phyloP scores from a whole-genome alignment of 1,140 invertebrate genomes.

The Steinernema feltiae region DNA sequence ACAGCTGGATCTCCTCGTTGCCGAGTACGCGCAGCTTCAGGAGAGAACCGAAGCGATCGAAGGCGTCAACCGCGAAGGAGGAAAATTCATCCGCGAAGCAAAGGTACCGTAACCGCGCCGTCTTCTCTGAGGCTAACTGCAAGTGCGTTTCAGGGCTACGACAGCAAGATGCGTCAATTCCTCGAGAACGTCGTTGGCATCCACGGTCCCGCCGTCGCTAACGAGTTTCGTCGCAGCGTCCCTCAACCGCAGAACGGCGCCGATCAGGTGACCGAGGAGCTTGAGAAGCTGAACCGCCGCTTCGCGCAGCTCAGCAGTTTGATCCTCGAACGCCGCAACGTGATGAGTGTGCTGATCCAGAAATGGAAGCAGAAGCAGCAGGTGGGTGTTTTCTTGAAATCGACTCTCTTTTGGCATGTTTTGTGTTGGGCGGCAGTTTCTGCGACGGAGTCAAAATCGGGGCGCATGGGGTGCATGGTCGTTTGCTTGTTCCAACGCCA shows the following conservation, averaged over 20 bases:
- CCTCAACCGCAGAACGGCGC: slow-evolving; percentile 64
- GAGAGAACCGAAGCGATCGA: slow-evolving; percentile 86
- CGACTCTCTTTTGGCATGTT: not conserved
- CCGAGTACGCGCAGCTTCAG: slow-evolving; percentile 77
- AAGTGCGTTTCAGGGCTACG: slow-evolving; percentile 81
- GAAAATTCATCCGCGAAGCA: slow-evolving; percentile 88
- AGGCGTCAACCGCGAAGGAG: slow-evolving; percentile 85
- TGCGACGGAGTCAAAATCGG: not conserved
- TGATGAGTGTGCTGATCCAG: slow-evolving; percentile 55
- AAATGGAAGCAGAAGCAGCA: slow-evolving; percentile 57
- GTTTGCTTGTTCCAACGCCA: not conserved
- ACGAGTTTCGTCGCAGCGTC: slow-evolving; percentile 44
- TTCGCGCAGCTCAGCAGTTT: slow-evolving; percentile 52
- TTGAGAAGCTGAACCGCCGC: slow-evolving; percentile 61
- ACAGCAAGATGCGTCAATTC: slow-evolving; percentile 77
- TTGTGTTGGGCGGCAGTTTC: not conserved
- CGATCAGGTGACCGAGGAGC: slow-evolving; percentile 73
- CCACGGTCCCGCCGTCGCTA: slow-evolving; percentile 63
- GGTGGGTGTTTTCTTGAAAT: slow-evolving; percentile 43
- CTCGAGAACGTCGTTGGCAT: slow-evolving; percentile 77
- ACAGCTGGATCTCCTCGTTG: slow-evolving; percentile 58
- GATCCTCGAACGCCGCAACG: slow-evolving; percentile 55
- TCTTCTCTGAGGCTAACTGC: slow-evolving; percentile 20
- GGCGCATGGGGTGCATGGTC: slow-evolving; percentile 8
- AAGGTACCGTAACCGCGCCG: slow-evolving; percentile 70